These are phyloP conservation scores for Cheilinus undulatus DNA, from an alignment of 2,113 vertebrate genomes.

Conservation along the genomic window DNA sequence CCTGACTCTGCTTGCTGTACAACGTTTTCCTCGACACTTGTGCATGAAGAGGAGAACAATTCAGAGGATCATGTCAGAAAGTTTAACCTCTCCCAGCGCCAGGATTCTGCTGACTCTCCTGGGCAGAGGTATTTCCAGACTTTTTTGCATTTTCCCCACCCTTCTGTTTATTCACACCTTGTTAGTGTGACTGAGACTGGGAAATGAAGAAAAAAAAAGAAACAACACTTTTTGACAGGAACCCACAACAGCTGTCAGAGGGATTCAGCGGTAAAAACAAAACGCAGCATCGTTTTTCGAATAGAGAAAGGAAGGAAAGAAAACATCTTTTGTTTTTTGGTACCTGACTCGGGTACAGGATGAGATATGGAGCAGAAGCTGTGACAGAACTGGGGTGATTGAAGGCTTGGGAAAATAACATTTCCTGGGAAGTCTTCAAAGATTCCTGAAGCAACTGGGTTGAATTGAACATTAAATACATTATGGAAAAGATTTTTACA, in stretches of 20 bases:
- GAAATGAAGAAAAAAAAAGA: conserved; percentile 40
- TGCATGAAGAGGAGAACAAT: conserved; percentile 39
- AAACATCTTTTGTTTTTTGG: conserved; percentile 60
- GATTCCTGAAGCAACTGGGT: conserved; percentile 40
- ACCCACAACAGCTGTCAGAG: conserved; percentile 76
- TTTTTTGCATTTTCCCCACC: conserved; percentile 21
- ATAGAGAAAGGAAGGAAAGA: conserved; percentile 25
- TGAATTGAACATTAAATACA: conserved; percentile 52
- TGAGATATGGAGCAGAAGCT: conserved; percentile 57
- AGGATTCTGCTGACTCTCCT: conserved; percentile 55
- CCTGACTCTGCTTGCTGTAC: conserved; percentile 11
- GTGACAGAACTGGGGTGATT: conserved; percentile 79
- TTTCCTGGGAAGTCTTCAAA: conserved; percentile 62
- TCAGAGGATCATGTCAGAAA: conserved; percentile 44
- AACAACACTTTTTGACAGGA: conserved; percentile 74
- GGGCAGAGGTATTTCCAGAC: conserved; percentile 44
- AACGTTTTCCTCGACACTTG: conserved; percentile 30
- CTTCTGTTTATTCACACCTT: conserved; percentile 68
- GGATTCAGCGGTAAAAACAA: conserved; percentile 69
- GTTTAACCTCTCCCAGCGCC: conserved; percentile 59
- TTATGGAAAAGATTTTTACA: conserved; percentile 13
- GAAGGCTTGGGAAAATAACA: conserved; percentile 72
- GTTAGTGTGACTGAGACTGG: conserved; percentile 63
- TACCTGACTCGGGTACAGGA: conserved; percentile 69
- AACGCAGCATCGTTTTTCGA: conserved; percentile 63